Percentiles rank a stretch among this genome's conserved stretches.
Evolutionary conservation across 2,888 invertebrate species (phyloP).

Genomic region (Melangyna quadrimaculata): DNA sequence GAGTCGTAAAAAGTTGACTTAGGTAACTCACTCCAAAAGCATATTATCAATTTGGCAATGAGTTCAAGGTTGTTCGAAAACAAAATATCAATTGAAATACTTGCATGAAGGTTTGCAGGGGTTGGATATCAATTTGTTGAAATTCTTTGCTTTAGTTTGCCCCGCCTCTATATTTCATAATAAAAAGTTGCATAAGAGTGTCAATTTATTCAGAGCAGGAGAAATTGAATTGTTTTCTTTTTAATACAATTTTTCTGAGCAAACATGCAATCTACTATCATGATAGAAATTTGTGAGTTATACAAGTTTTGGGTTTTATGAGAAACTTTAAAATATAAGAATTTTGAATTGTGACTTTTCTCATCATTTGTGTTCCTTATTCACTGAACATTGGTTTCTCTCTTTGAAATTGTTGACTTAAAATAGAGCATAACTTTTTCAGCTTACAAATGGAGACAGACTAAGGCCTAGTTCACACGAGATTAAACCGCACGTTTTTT

Average conservation of each 20-base stretch:
- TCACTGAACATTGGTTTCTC: too few relatives aligned
- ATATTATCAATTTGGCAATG: conserved; percentile 21
- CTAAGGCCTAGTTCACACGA: too few relatives aligned
- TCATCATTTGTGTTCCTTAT: too few relatives aligned
- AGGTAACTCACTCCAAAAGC: not conserved
- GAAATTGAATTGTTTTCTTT: not conserved
- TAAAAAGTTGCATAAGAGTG: conserved; percentile 1
- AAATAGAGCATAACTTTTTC: too few relatives aligned
- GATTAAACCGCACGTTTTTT: too few relatives aligned
- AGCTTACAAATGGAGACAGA: too few relatives aligned
- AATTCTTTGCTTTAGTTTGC: not conserved
- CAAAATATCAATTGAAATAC: conserved; percentile 20
- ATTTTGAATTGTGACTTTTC: too few relatives aligned
- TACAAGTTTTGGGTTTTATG: too few relatives aligned
- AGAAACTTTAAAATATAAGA: too few relatives aligned
- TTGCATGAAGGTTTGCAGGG: not conserved
- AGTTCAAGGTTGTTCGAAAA: conserved; percentile 9
- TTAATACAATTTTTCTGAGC: not conserved
- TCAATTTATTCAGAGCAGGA: not conserved
- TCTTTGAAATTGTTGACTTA: too few relatives aligned
- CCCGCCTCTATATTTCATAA: too few relatives aligned
- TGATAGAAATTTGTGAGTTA: not conserved
- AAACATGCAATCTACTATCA: not conserved
- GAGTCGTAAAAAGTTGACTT: not conserved
- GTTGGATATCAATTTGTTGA: not conserved